These are phyloP conservation scores for Sialis lutaria DNA, from an alignment of 2,888 invertebrate species.

Conservation along the genomic window DNA sequence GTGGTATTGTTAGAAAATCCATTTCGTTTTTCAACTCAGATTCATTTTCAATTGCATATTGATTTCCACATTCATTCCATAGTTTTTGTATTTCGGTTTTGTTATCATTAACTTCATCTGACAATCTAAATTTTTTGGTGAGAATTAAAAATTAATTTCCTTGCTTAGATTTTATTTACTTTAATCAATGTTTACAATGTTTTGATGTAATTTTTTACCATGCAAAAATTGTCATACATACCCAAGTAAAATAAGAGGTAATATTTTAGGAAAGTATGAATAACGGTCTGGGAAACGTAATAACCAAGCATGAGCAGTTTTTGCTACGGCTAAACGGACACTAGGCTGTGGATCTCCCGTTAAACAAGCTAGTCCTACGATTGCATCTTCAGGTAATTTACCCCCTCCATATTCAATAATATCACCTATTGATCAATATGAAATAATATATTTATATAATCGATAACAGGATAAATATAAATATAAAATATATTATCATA, in stretches of 20 bases:
- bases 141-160: too few relatives aligned
- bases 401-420: slow-evolving; percentile 4
- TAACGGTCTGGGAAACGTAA: slow-evolving; percentile 67
- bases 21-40: slow-evolving; percentile 68
- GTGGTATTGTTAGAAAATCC: slow-evolving; percentile 51
- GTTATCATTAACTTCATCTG: slow-evolving; percentile 66
- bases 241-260: slow-evolving; percentile 75
- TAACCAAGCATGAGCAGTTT: slow-evolving; percentile 64
- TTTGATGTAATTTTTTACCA: too few relatives aligned
- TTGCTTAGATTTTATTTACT: too few relatives aligned
- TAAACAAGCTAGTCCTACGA: slow-evolving; percentile 68
- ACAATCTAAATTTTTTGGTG: slow-evolving; percentile 31
- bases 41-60: slow-evolving; percentile 75
- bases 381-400: slow-evolving; percentile 34
- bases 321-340: slow-evolving; percentile 60
- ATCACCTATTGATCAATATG: slow-evolving; percentile 24
- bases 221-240: slow-evolving; percentile 17
- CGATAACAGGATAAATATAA: slow-evolving; percentile 29
- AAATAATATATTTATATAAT: slow-evolving; percentile 46
- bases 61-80: slow-evolving; percentile 59
- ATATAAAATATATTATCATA: not conserved
- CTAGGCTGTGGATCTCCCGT: slow-evolving; percentile 69
- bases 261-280: slow-evolving; percentile 71
- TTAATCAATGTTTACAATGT: too few relatives aligned
- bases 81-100: slow-evolving; percentile 38